Evolutionary conservation across 2,797 vertebrate species (phyloP), one percentile per base, ranked within the genome.

Genomic region (Manis pentadactyla): DNA sequence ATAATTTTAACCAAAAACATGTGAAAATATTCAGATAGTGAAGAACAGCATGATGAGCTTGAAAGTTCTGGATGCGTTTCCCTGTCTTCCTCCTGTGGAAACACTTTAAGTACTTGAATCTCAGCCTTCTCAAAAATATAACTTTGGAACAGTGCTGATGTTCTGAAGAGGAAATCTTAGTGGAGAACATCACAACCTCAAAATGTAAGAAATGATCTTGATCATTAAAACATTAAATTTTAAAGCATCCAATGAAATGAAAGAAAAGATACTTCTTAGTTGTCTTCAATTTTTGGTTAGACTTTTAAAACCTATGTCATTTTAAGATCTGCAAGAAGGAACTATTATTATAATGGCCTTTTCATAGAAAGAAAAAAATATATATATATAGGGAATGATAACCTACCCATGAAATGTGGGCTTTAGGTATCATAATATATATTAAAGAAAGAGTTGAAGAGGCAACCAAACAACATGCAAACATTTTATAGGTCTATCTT

Each of bases 401-500:
- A 89, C 61, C 82, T 90, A 27, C 12, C 92, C 61, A 19, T 95
- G 68, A 77, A 85, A 95, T 90, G 6, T 61, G 87, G 11, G 37
- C 92, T 97, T 83, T 82, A 27, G n/a, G 87, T 75, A 61, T 96
- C 46, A 49, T 46, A 85, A 21, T 21, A 0, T 90, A 18, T 93
- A 21, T 59, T 92, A 96, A 93, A 94, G 51, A 68, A 23, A 5
- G 1, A 1, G 0, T 86, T 93, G 90, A 78, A 96, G 49, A 74
- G 75, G 46, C 93, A 90, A 64, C 13, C n/a, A 95, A 92, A 55
- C 71, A 74, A 78, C 57, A 90, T 55, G 18, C 19, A 86, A 69
- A 73, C 83, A 94, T 93, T 90, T 93, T 90, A 94, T 81, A 90
- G 74, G 29, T 29, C 94, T 92, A 87, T 59, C 68, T 91, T 64